Conservation (phyloP, 2,113 vertebrate species). For the Ictidomys tridecemlineatus region DNA sequence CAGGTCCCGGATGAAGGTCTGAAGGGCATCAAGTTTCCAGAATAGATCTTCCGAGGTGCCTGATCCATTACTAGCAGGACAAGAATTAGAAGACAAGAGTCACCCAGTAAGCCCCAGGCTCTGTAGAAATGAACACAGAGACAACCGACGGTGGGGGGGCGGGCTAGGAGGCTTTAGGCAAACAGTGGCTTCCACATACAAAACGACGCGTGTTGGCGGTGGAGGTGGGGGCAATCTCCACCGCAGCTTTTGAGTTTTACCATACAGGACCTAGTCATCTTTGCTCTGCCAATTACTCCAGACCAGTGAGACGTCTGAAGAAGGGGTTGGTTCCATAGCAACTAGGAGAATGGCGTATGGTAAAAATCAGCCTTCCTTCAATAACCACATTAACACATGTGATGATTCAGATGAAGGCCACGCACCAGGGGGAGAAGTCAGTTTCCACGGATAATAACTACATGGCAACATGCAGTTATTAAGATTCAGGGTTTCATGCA, state of each 20-base stretch:
- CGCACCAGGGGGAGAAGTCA: conserved; percentile 87
- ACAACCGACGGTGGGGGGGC: conserved; percentile 72
- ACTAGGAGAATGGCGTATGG: conserved; percentile 92
- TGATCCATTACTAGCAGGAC: conserved; percentile 95
- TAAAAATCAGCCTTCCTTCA: conserved; percentile 92
- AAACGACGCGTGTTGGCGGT: conserved; percentile 83
- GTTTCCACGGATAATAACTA: conserved; percentile 88
- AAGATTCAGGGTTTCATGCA: conserved; percentile 93
- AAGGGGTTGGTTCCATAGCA: conserved; percentile 79
- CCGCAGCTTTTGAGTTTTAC: conserved; percentile 90
- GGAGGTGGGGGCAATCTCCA: conserved; percentile 87
- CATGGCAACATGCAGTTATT: conserved; percentile 89
- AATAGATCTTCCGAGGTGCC: conserved; percentile 99
- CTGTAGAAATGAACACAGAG: conserved; percentile 85
- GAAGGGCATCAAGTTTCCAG: conserved; percentile 99
- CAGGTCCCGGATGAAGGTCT: conserved; percentile 98
- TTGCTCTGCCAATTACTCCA: conserved; percentile 87
- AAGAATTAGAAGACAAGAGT: conserved; percentile 84
- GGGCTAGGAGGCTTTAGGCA: conserved; percentile 84
- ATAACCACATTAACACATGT: conserved; percentile 93
- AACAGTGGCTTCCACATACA: conserved; percentile 89
- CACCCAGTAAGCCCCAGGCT: conserved; percentile 66
- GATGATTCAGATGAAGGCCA: conserved; percentile 94
- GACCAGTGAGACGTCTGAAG: conserved; percentile 87
- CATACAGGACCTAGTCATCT: conserved; percentile 90